Conservation (phyloP, 2,113 vertebrate species). For the Otolemur garnettii region DNA sequence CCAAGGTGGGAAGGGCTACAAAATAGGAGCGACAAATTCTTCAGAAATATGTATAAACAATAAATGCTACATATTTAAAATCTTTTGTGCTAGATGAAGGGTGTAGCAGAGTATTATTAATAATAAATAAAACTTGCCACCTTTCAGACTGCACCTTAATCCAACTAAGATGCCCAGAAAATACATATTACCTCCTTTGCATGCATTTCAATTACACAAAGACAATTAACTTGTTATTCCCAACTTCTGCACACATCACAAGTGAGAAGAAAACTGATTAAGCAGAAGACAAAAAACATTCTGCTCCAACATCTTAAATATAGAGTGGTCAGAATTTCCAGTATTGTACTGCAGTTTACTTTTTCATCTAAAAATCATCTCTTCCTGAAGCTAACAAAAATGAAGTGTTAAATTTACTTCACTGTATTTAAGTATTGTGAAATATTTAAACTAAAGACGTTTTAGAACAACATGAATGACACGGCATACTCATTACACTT, state of each 20-base stretch:
- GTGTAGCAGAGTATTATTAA: not conserved
- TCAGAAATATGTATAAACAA: not conserved
- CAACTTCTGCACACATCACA: constrained; percentile 27
- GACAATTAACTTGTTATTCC: constrained; percentile 2
- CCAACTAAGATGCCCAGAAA: constrained; percentile 41
- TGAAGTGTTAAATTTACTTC: not conserved
- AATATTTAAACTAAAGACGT: not conserved
- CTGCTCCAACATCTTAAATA: constrained; percentile 47
- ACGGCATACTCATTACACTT: not conserved
- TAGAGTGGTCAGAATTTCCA: not conserved
- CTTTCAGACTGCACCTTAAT: constrained; percentile 6
- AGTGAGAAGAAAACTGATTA: constrained; percentile 25
- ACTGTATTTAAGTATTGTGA: not conserved
- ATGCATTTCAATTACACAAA: constrained; percentile 21
- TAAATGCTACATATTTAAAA: constrained; percentile 3
- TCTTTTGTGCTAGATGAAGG: not conserved
- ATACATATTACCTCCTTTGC: constrained; percentile 23
- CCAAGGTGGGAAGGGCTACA: not conserved
- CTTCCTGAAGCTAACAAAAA: not conserved
- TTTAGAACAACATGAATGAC: not conserved
- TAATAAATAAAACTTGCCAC: not conserved
- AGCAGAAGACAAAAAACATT: not conserved
- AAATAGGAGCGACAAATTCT: not conserved
- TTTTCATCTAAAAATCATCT: not conserved
- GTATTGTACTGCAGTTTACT: not conserved